These are phyloP conservation scores for Alexandromys fortis DNA, from an alignment of 2,113 vertebrate genomes.

Conservation along the genomic window DNA sequence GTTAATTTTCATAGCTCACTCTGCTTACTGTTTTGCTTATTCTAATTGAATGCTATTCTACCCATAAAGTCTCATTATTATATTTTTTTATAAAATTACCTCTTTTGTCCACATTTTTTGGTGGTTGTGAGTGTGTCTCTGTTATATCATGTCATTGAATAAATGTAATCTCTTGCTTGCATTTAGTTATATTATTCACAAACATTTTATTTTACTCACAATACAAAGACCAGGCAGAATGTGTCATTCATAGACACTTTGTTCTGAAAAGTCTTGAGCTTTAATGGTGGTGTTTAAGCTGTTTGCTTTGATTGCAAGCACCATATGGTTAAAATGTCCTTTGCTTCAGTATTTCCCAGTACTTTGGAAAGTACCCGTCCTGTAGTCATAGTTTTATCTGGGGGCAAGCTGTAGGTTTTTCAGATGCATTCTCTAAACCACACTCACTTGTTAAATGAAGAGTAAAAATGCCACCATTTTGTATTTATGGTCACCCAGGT, in stretches of 20 bases:
- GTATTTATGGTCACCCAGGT: not conserved
- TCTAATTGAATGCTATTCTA: not conserved
- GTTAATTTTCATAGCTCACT: not conserved
- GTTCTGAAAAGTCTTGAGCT: not conserved
- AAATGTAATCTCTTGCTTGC: not conserved
- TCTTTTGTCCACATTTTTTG: not conserved
- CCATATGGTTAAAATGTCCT: not conserved
- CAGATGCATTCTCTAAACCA: not conserved
- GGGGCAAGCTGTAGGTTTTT: not conserved
- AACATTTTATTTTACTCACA: not conserved
- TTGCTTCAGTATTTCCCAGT: not conserved
- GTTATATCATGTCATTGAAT: not conserved
- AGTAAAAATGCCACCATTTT: not conserved
- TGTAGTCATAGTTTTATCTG: not conserved
- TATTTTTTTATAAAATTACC: not conserved
- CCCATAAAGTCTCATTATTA: not conserved
- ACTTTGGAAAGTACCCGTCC: not conserved
- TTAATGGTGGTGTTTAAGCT: not conserved
- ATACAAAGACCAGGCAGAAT: not conserved
- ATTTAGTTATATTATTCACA: not conserved
- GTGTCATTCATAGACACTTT: not conserved
- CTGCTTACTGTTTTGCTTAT: not conserved
- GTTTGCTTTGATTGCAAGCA: not conserved
- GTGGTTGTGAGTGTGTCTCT: not conserved
- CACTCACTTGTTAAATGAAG: not conserved